Base-by-base conservation (phyloP, 2,888 invertebrate species). In the Sarcophaga caerulescens region DNA sequence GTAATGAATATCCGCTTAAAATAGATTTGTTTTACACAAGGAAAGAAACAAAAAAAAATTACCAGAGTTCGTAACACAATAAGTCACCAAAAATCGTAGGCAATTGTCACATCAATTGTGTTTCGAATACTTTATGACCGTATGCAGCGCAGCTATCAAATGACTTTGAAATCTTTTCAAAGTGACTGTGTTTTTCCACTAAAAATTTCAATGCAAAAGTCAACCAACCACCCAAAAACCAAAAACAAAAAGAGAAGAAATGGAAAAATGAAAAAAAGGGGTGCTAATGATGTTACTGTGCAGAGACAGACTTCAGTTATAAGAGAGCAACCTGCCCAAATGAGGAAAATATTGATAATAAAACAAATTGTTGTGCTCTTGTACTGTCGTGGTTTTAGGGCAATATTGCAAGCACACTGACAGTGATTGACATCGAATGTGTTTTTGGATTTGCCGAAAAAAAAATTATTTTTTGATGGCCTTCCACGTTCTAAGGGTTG, bases 1-100 rank as follows among this genome's bases (percentile, higher is more conserved):
- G 90, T 91, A 91, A 91, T 91, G 91, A 91, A 91, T 92, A 91
- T 91, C 92, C 91, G 91, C 89, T 92, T 91, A 90, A 12, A 82
- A 82, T 35, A 71, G 76, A 77, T 82, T 82, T 82, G 71, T 76
- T 82, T 45, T 35, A 47, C 63, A 35, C 21, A 52, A 12, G 23
- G 3, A 10, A 52, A 14, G 4, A 4, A 19, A 23, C 1, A 66
- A 23, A 70, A 14, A 25, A 73, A 62, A 60, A 74, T 60, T 66
- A 62, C 21, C n/a, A n/a, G 23, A 59, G 0, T 35, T 35, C 35
- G 35, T 73, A 73, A 23, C 23, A 17, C 12, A 35, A 44, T 4
- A 19, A 21, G 14, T 57, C 63, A 65, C 65, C 75, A 80, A 70
- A 80, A 84, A 80, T 76, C 65, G 69, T 84, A 14, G 60, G 63